Evolutionary conservation across 2,797 vertebrate genomes (phyloP).

Genomic region (Siniperca scherzeri): DNA sequence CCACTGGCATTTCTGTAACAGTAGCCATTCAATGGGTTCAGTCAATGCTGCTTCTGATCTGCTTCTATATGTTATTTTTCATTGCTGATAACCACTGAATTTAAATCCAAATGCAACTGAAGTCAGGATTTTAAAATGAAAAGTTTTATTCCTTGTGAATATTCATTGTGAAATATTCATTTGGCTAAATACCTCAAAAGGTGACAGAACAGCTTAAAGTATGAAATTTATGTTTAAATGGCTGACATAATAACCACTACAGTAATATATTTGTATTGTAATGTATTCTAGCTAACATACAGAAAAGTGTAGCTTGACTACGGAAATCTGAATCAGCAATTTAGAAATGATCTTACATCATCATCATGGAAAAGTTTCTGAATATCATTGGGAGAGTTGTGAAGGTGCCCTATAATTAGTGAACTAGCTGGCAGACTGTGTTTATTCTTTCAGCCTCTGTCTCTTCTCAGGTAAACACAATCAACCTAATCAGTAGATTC

Average conservation of each 20-base stretch:
- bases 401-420: conserved; percentile 49
- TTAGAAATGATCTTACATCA: conserved; percentile 32
- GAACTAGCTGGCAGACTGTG: conserved; percentile 30
- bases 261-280: conserved; percentile 29
- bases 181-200: not conserved
- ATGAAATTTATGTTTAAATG: conserved; percentile 8
- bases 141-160: not conserved
- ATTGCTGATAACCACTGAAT: not conserved
- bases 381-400: conserved; percentile 23
- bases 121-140: not conserved
- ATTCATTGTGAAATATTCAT: not conserved
- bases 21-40: not conserved
- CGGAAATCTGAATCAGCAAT: conserved; percentile 44
- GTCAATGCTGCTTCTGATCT: not conserved
- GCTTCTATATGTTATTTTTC: not conserved
- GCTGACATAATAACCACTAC: not conserved
- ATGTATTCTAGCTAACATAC: conserved; percentile 19
- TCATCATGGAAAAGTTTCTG: conserved; percentile 45
- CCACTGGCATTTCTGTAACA: not conserved
- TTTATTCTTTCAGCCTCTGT: conserved; percentile 38
- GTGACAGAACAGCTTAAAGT: not conserved
- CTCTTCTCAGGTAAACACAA: conserved; percentile 48
- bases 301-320: conserved; percentile 2
- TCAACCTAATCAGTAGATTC: conserved; percentile 28
- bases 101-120: not conserved